Conservation (phyloP, 2,113 vertebrate genomes). For the Anoplopoma fimbria region DNA sequence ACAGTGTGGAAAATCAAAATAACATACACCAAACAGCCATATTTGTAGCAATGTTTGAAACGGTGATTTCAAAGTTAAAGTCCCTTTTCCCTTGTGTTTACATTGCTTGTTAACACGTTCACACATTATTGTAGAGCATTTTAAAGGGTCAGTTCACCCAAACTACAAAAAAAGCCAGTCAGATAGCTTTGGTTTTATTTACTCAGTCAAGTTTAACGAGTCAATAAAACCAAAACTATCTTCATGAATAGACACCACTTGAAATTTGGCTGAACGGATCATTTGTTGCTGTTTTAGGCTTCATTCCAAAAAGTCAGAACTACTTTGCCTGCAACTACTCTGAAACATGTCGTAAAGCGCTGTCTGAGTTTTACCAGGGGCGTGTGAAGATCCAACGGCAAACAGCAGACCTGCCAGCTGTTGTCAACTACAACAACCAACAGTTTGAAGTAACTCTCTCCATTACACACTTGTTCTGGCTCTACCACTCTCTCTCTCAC, state of each 20-base stretch:
- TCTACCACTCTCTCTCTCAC: background rate
- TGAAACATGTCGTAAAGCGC: constrained; percentile 75
- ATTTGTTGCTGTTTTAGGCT: constrained; percentile 70
- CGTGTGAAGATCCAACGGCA: constrained; percentile 8
- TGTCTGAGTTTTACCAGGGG: constrained; percentile 70
- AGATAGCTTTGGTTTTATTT: background rate
- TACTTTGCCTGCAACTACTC: constrained; percentile 84
- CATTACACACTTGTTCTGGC: background rate
- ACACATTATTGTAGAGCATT: background rate
- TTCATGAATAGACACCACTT: background rate
- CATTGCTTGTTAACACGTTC: background rate
- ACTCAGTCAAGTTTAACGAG: background rate
- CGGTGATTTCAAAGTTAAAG: background rate
- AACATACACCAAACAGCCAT: background rate
- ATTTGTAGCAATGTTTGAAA: background rate
- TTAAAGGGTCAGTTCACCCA: background rate
- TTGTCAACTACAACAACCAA: constrained; percentile 19
- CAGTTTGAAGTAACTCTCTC: constrained; percentile 59
- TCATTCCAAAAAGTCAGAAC: constrained; percentile 81
- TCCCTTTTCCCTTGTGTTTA: background rate
- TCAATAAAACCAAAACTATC: background rate
- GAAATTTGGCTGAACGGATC: background rate
- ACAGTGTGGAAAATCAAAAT: constrained; percentile 15
- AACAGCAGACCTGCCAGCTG: constrained; percentile 29
- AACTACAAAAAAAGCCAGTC: background rate